Evolutionary conservation across 2,113 vertebrate species (phyloP).

Genomic region (Amazona guildingii): DNA sequence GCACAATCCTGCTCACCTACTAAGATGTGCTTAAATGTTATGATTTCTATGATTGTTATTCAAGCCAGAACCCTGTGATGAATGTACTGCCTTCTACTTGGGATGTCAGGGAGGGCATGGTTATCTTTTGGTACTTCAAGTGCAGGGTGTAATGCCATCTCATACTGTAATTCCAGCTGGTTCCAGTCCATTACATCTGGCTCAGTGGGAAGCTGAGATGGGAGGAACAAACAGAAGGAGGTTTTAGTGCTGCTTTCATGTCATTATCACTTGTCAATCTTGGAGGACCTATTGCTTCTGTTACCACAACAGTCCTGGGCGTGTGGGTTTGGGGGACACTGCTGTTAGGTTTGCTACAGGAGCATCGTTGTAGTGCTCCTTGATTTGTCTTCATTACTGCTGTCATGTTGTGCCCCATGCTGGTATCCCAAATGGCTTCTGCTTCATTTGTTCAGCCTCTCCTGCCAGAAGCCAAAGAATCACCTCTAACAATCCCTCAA

Average conservation of each 20-base stretch:
- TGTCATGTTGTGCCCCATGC: fast-evolving
- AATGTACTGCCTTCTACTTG: background rate
- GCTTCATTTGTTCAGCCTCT: background rate
- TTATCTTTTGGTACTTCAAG: background rate
- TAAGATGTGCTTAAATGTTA: background rate
- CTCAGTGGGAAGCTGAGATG: background rate
- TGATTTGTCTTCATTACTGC: background rate
- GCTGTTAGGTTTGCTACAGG: background rate
- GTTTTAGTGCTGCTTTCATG: background rate
- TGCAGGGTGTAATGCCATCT: background rate
- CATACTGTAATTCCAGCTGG: background rate
- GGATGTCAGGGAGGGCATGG: background rate
- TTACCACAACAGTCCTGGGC: background rate
- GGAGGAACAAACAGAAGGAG: background rate
- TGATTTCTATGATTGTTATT: background rate
- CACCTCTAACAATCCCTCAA: background rate
- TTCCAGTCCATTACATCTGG: background rate
- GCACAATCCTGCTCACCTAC: background rate
- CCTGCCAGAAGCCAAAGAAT: background rate
- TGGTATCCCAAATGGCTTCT: background rate
- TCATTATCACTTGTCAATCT: background rate
- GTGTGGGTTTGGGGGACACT: fast-evolving
- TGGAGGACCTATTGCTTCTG: background rate
- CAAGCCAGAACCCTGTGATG: background rate
- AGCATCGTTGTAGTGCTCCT: fast-evolving